Evolutionary conservation across 2,797 vertebrate genomes (phyloP).

Genomic region (Pipistrellus nathusii): DNA sequence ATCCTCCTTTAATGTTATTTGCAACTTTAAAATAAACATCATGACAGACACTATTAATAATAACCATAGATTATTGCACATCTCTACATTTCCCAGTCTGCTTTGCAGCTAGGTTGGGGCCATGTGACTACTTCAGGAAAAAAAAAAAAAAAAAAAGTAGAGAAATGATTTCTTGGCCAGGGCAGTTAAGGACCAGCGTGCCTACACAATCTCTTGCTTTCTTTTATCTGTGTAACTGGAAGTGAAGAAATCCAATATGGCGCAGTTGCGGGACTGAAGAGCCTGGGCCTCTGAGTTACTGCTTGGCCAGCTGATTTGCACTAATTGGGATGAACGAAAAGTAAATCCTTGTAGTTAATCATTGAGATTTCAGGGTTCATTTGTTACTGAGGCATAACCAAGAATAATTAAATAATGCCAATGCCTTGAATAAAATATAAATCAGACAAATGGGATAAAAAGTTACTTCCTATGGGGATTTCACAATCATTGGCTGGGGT

Average conservation of each 20-base stretch:
- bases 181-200: background rate
- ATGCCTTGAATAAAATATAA: conserved; percentile 19
- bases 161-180: background rate
- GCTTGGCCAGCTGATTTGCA: background rate
- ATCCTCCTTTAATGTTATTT: background rate
- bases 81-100: background rate
- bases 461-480: background rate
- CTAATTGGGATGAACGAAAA: background rate
- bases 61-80: conserved; percentile 1
- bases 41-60: background rate
- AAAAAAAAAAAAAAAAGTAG: background rate
- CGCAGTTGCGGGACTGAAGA: background rate
- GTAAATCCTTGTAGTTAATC: background rate
- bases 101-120: background rate
- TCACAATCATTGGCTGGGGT: background rate
- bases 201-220: background rate
- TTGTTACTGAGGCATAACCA: conserved; percentile 17
- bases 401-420: background rate
- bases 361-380: conserved; percentile 19
- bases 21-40: conserved; percentile 40
- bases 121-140: background rate
- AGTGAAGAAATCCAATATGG: background rate
- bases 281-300: background rate
- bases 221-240: background rate
- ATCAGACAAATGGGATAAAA: background rate